These are phyloP conservation scores for Cecropterus lyciades DNA, from an alignment of 1,140 invertebrate species.

Conservation along the genomic window DNA sequence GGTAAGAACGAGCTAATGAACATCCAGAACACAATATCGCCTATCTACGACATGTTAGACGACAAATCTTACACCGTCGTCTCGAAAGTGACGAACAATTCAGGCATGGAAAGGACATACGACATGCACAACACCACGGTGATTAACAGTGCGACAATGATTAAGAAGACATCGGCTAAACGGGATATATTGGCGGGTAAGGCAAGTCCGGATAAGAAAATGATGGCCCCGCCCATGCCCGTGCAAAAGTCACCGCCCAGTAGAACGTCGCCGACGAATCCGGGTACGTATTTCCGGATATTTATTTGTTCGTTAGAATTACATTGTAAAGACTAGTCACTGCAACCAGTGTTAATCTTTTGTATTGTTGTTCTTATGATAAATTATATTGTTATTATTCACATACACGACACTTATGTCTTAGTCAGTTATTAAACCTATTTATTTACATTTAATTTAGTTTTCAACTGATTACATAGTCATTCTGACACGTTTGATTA, in stretches of 20 bases:
- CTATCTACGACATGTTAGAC: constrained; percentile 66
- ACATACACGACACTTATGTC: too few relatives aligned
- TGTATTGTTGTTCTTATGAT: too few relatives aligned
- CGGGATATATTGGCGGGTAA: constrained; percentile 65
- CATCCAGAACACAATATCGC: constrained; percentile 70
- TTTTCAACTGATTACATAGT: too few relatives aligned
- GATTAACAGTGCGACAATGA: constrained; percentile 65
- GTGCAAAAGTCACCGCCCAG: constrained; percentile 38
- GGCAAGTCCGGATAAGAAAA: constrained; percentile 62
- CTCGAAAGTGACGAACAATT: constrained; percentile 41
- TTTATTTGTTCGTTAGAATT: too few relatives aligned
- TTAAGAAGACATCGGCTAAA: constrained; percentile 59
- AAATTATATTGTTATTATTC: too few relatives aligned
- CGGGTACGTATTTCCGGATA: too few relatives aligned
- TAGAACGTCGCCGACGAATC: constrained; percentile 47
- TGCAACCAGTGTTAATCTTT: too few relatives aligned
- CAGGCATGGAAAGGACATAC: constrained; percentile 59
- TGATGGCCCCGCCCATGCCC: constrained; percentile 35
- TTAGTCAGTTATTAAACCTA: too few relatives aligned
- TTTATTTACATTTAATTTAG: too few relatives aligned
- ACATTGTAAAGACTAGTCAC: too few relatives aligned
- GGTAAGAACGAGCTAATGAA: constrained; percentile 60
- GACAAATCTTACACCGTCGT: constrained; percentile 65
- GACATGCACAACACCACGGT: constrained; percentile 63
- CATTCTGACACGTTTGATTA: too few relatives aligned